phyloP scores from a whole-genome alignment of 2,113 vertebrate species.

The Pipa parva region DNA sequence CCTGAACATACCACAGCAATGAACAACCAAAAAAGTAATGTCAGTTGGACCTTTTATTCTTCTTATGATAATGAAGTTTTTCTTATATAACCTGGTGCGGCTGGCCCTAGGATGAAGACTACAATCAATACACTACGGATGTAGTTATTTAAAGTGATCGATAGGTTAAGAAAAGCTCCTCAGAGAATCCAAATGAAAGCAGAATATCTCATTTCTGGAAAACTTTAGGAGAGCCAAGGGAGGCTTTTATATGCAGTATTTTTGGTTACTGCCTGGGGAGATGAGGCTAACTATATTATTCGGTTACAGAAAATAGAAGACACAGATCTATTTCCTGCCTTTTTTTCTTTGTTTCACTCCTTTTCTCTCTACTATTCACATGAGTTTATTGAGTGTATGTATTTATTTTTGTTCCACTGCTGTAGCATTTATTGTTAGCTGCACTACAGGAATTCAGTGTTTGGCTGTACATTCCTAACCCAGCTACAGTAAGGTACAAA shows the following conservation, averaged over 20 bases:
- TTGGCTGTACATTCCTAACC: too few species aligned
- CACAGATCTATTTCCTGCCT: neutral
- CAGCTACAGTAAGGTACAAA: too few species aligned
- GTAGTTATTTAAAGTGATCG: slow-evolving; percentile 42
- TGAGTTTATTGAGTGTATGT: too few species aligned
- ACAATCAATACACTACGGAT: slow-evolving; percentile 41
- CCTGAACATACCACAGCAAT: slow-evolving; percentile 18
- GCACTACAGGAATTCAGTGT: too few species aligned
- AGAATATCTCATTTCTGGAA: slow-evolving; percentile 37
- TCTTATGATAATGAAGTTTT: slow-evolving; percentile 41
- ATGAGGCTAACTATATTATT: slow-evolving; percentile 1
- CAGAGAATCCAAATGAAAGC: slow-evolving; percentile 29
- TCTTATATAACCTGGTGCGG: slow-evolving; percentile 34
- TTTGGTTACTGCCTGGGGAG: slow-evolving; percentile 1
- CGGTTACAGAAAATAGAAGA: neutral
- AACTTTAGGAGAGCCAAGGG: slow-evolving; percentile 22
- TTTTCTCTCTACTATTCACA: too few species aligned
- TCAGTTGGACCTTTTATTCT: slow-evolving; percentile 40
- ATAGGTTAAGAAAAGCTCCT: slow-evolving; percentile 43
- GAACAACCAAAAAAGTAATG: slow-evolving; percentile 32
- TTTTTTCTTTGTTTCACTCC: neutral
- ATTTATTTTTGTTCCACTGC: too few species aligned
- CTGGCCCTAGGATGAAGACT: slow-evolving; percentile 28
- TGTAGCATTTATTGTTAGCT: too few species aligned
- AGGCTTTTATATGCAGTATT: slow-evolving; percentile 24